Evolutionary conservation across 2,888 invertebrate genomes (phyloP).

Genomic region (Callosobruchus maculatus): DNA sequence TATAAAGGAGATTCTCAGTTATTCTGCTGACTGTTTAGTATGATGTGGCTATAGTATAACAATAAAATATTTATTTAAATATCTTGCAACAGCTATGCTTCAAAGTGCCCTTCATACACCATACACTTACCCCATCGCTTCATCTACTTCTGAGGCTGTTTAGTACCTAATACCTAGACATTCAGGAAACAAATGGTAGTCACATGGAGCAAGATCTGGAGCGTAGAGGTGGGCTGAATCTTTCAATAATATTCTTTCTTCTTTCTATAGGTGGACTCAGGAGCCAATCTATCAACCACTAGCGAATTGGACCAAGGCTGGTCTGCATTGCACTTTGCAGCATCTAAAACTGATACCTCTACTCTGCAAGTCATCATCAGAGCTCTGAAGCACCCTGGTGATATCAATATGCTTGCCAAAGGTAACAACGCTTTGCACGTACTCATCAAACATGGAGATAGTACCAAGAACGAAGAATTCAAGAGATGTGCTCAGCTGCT

Average conservation of each 20-base stretch:
- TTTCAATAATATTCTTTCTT: neutral
- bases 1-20: too few species aligned
- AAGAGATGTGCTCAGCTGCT: conserved; percentile 30
- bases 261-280: conserved; percentile 48
- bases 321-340: conserved; percentile 65
- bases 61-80: too few species aligned
- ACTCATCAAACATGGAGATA: conserved; percentile 33
- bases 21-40: too few species aligned
- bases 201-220: too few species aligned
- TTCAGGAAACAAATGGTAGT: too few species aligned
- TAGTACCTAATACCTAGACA: too few species aligned
- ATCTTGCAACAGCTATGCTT: too few species aligned
- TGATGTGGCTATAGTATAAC: too few species aligned
- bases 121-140: too few species aligned
- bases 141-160: too few species aligned
- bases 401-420: conserved; percentile 29
- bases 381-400: conserved; percentile 31
- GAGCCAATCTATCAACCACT: conserved; percentile 59
- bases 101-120: too few species aligned
- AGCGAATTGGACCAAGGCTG: conserved; percentile 51
- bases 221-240: too few species aligned
- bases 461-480: conserved; percentile 36
- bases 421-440: conserved; percentile 41
- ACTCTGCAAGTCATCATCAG: conserved; percentile 52
- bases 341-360: conserved; percentile 50